These are phyloP conservation scores for Holotrichia oblita DNA, from an alignment of 1,140 invertebrate species.

Conservation along the genomic window DNA sequence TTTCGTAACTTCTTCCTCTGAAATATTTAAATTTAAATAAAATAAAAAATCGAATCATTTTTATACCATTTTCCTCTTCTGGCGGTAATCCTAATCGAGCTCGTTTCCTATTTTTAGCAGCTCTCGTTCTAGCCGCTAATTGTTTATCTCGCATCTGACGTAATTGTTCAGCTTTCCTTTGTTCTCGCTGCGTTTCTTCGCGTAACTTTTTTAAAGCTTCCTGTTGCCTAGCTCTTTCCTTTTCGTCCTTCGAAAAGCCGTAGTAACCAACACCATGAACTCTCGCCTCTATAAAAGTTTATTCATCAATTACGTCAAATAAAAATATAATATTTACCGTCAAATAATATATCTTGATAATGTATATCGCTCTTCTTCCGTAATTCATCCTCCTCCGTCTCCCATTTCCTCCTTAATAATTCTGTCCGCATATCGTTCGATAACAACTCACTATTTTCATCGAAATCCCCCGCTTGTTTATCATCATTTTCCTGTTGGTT, in stretches of 20 bases:
- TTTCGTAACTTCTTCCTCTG: slow-evolving; percentile 64
- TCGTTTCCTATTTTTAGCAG: slow-evolving; percentile 80
- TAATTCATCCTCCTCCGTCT: slow-evolving; percentile 70
- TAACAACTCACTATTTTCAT: slow-evolving; percentile 56
- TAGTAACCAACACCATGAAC: slow-evolving; percentile 90
- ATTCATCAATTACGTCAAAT: no score
- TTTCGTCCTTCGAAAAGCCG: slow-evolving; percentile 85
- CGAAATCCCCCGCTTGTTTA: slow-evolving; percentile 20
- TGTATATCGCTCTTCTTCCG: slow-evolving; percentile 74
- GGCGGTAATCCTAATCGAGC: slow-evolving; percentile 79
- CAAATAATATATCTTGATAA: slow-evolving; percentile 89
- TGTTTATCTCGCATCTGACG: slow-evolving; percentile 74
- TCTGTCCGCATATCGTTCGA: slow-evolving; percentile 67
- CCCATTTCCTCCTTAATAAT: slow-evolving; percentile 70
- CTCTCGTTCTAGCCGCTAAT: slow-evolving; percentile 77
- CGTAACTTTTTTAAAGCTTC: slow-evolving; percentile 75
- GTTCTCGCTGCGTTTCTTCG: slow-evolving; percentile 75
- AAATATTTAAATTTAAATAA: not conserved
- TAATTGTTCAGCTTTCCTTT: slow-evolving; percentile 70
- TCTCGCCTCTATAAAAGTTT: slow-evolving; percentile 75
- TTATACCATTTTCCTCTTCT: slow-evolving; percentile 62
- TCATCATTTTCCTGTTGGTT: slow-evolving; percentile 36
- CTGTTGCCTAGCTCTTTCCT: slow-evolving; percentile 79
- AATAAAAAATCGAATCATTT: slow-evolving; percentile 46
- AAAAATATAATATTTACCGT: slow-evolving; percentile 67